Evolutionary conservation across 1,140 invertebrate species (phyloP), one percentile per base, ranked within the genome.

Genomic region (Sycophila sp.): DNA sequence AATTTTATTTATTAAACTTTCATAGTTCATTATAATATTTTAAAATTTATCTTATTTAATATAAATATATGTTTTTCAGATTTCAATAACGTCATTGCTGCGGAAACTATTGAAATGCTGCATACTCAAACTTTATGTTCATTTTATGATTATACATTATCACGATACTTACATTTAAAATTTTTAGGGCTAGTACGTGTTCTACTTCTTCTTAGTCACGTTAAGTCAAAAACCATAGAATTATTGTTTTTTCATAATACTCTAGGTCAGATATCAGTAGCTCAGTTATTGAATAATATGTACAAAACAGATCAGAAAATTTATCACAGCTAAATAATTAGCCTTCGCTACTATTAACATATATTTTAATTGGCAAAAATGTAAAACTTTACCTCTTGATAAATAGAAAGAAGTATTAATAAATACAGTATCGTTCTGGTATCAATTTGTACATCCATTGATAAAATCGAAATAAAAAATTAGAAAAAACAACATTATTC

Each of bases 271-370:
- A 53, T 53, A 53, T 26, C 49, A 13, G 30, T 53, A 10, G 22
- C 49, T 28, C 49, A 15, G 7, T 53, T 53, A 53, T 28, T 53
- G 15, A 28, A 53, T 53, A 53, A 53, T 30, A 53, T 53, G 49
- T 53, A 53, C 26, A 53, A 53, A 53, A 53, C 49, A 13, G 22
- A 53, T 28, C 49, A 53, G 15, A 53, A 53, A 53, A 26, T 53
- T 26, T 53, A 53, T 53, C 49, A 53, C 5, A 53, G 4, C 15
- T 53, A 53, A 53, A 53, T 28, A 53, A n/a, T n/a, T n/a, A n/a
- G n/a, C n/a, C n/a, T n/a, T n/a, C n/a, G n/a, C n/a, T n/a, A n/a
- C n/a, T n/a, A n/a, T n/a, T n/a, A n/a, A n/a, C n/a, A n/a, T n/a
- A n/a, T n/a, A n/a, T n/a, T n/a, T n/a, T n/a, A n/a, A n/a, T n/a